Evolutionary conservation across 2,797 vertebrate genomes (phyloP).

Genomic region (Toxotes lorentzi): DNA sequence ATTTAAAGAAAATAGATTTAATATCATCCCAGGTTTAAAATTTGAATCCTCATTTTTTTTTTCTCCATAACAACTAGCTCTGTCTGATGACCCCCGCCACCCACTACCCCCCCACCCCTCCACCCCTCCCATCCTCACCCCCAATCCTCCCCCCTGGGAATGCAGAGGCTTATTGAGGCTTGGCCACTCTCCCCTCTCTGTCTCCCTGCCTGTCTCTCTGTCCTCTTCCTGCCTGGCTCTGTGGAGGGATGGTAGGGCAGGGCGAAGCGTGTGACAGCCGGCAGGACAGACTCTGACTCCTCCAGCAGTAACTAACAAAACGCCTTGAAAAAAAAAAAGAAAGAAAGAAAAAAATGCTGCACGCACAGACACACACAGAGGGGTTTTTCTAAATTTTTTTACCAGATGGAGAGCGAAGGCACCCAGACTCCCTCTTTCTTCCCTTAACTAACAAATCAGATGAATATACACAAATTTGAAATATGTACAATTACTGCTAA

Average conservation of each 20-base stretch:
- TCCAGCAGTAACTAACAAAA: conserved; percentile 29
- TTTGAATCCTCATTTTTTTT: neutral
- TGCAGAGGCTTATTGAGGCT: conserved; percentile 77
- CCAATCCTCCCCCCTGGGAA: conserved; percentile 69
- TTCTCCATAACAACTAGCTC: conserved; percentile 45
- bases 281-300: conserved; percentile 32
- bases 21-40: conserved; percentile 9
- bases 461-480: conserved; percentile 58
- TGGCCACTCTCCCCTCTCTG: conserved; percentile 61
- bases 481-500: conserved; percentile 53
- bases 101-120: too few species aligned
- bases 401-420: conserved; percentile 43
- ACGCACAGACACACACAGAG: neutral
- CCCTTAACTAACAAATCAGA: conserved; percentile 59
- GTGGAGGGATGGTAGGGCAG: conserved; percentile 61
- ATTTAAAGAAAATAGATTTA: conserved; percentile 16
- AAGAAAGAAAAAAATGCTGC: neutral
- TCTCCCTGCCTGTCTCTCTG: conserved; percentile 42
- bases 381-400: neutral
- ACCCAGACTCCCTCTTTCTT: neutral
- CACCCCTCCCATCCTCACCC: conserved; percentile 13
- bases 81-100: conserved; percentile 54
- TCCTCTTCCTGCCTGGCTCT: conserved; percentile 66
- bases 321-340: neutral
- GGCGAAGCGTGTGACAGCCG: conserved; percentile 47